Percentiles rank a stretch among this genome's conserved stretches.
phyloP scores from a whole-genome alignment of 2,888 invertebrate genomes.

The Leptura quadrifasciata region DNA sequence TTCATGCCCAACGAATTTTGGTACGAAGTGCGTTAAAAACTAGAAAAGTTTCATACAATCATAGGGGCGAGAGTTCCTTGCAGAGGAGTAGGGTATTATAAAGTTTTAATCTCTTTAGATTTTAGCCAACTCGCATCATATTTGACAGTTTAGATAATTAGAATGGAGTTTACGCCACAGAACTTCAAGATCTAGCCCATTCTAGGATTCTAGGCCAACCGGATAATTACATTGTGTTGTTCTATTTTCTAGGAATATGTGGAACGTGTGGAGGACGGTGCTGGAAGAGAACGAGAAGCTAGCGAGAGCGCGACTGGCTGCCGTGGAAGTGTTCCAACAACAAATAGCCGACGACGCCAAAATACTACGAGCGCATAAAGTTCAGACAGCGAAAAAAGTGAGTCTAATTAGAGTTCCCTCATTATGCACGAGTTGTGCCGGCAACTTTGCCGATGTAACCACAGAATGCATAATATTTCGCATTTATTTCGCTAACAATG shows the following conservation, averaged over 20 bases:
- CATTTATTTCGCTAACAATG: slow-evolving; percentile 17
- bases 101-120: no score
- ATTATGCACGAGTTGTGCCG: slow-evolving; percentile 3
- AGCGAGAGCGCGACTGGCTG: slow-evolving; percentile 92
- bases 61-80: no score
- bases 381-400: slow-evolving; percentile 88
- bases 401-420: slow-evolving; percentile 37
- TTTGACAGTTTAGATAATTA: no score
- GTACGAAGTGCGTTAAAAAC: no score
- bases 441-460: neutral
- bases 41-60: no score
- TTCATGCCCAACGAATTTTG: no score
- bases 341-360: slow-evolving; percentile 96
- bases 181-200: neutral
- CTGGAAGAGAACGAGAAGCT: slow-evolving; percentile 96
- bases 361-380: slow-evolving; percentile 87
- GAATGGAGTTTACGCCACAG: no score
- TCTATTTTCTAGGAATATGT: slow-evolving; percentile 88
- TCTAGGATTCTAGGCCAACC: neutral
- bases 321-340: slow-evolving; percentile 95
- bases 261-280: slow-evolving; percentile 97
- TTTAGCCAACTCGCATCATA: no score
- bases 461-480: neutral
- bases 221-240: neutral
- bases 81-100: no score